Percentiles rank a stretch among this genome's conserved stretches.
These are phyloP conservation scores for Alitta virens DNA, from an alignment of 2,888 invertebrate genomes.

Conservation along the genomic window DNA sequence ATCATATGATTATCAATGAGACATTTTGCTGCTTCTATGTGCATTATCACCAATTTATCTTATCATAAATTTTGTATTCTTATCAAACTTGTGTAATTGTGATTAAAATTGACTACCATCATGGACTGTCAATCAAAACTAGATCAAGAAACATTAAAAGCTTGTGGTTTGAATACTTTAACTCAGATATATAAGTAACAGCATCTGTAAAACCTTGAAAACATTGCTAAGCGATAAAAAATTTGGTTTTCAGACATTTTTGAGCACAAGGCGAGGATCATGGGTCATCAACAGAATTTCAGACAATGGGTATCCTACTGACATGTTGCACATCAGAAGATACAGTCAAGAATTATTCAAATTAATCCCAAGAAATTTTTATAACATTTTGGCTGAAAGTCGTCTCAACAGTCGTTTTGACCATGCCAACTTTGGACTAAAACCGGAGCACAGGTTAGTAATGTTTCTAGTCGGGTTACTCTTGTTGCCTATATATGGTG, in stretches of 20 bases:
- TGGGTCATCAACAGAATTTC: slow-evolving; percentile 56
- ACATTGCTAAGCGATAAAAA: not conserved
- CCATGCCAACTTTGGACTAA: slow-evolving; percentile 55
- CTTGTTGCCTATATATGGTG: no score
- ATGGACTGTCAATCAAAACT: no score
- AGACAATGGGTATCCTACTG: slow-evolving; percentile 41
- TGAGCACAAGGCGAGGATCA: slow-evolving; percentile 57
- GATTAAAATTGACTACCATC: no score
- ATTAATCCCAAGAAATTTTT: not conserved
- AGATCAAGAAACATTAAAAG: no score
- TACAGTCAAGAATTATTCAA: slow-evolving; percentile 12
- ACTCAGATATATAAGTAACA: no score
- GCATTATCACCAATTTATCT: no score
- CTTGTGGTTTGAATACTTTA: no score
- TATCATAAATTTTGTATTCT: no score
- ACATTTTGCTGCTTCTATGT: no score
- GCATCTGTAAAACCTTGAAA: not conserved
- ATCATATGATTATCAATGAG: no score
- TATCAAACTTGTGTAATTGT: no score
- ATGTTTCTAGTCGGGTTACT: no score
- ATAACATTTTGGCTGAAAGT: slow-evolving; percentile 15
- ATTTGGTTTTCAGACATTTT: slow-evolving; percentile 44
- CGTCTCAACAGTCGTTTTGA: slow-evolving; percentile 47
- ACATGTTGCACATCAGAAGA: slow-evolving; percentile 33
- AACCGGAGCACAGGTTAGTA: slow-evolving; percentile 51